These are phyloP conservation scores for Gymnodraco acuticeps DNA, from an alignment of 2,797 vertebrate genomes.

Conservation along the genomic window DNA sequence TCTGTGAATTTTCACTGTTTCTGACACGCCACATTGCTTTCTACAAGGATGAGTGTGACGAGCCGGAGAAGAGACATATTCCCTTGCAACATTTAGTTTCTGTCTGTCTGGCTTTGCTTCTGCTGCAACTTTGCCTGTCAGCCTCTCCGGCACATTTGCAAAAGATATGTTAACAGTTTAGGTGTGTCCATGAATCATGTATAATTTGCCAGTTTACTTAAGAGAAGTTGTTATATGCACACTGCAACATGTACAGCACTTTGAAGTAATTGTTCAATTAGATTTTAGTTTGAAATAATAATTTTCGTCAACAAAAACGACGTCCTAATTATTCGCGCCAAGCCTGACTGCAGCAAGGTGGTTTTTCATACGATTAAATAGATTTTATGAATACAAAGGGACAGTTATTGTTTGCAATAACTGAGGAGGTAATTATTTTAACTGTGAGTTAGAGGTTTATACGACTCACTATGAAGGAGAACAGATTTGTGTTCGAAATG, in stretches of 20 bases:
- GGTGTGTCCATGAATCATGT: constrained; percentile 43
- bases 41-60: constrained; percentile 32
- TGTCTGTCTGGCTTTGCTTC: constrained; percentile 43
- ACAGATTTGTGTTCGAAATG: constrained; percentile 11
- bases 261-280: background rate
- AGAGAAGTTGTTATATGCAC: constrained; percentile 11
- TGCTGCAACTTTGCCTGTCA: constrained; percentile 22
- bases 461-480: background rate
- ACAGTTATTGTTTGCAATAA: constrained; percentile 20
- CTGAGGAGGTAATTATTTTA: background rate
- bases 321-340: background rate
- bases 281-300: background rate
- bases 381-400: constrained; percentile 21
- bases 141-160: constrained; percentile 24
- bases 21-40: constrained; percentile 40
- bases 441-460: constrained; percentile 17
- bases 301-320: background rate
- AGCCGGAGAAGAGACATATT: constrained; percentile 34
- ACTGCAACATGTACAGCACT: constrained; percentile 3
- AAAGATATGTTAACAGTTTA: constrained; percentile 24
- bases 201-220: constrained; percentile 16
- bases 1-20: constrained; percentile 39
- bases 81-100: constrained; percentile 32
- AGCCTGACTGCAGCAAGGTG: no score
- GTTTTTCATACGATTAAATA: constrained; percentile 3